phyloP scores from a whole-genome alignment of 2,797 vertebrate genomes.

The Emydoidea blandingii region DNA sequence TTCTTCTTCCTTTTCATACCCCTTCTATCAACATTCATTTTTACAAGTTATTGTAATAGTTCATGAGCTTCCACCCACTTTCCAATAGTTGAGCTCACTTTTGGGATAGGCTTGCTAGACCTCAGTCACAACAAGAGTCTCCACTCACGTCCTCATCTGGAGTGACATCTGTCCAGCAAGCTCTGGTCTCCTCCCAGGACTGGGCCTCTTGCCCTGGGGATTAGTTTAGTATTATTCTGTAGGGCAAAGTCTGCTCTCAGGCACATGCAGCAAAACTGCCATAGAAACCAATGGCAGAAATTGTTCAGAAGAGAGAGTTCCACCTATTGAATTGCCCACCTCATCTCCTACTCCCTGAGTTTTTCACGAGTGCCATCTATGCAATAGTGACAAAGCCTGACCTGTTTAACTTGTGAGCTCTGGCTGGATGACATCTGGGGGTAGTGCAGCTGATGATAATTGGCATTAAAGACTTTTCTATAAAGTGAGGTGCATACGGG shows the following conservation, averaged over 20 bases:
- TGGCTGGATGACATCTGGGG: conserved; percentile 28
- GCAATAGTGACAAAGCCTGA: conserved; percentile 35
- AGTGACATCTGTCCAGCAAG: neutral
- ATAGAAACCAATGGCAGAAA: neutral
- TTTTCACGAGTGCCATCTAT: conserved; percentile 37
- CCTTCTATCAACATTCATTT: too few species aligned
- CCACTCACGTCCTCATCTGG: neutral
- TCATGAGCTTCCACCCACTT: too few species aligned
- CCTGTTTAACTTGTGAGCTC: conserved; percentile 31
- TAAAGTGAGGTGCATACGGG: conserved; percentile 7
- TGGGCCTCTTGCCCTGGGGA: neutral
- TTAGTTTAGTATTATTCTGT: fast-evolving
- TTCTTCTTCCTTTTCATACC: too few species aligned
- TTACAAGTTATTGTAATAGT: too few species aligned
- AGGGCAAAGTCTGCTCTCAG: neutral
- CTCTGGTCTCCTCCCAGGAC: neutral
- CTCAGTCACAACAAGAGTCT: too few species aligned
- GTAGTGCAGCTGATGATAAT: conserved; percentile 23
- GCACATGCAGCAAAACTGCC: neutral
- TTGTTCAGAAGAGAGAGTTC: neutral
- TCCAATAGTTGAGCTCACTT: too few species aligned
- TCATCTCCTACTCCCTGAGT: conserved; percentile 11
- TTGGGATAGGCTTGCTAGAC: too few species aligned
- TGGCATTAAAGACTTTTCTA: conserved; percentile 20
- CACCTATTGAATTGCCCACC: neutral